Evolutionary conservation across 2,888 invertebrate species (phyloP).

Genomic region (Phyto melanocephala): DNA sequence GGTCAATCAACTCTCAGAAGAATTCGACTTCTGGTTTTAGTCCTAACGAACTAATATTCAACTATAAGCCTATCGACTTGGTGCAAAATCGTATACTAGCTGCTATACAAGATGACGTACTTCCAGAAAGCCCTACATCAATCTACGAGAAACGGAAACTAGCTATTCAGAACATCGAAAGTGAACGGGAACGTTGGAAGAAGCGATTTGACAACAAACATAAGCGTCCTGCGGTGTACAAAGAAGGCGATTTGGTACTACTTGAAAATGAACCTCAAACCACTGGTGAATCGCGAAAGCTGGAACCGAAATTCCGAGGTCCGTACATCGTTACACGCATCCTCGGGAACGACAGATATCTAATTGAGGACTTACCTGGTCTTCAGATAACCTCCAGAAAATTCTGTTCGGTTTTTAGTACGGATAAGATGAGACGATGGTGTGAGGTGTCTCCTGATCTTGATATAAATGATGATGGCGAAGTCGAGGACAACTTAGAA

Average conservation of each 20-base stretch:
- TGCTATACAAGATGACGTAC: slow-evolving; percentile 40
- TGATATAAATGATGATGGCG: slow-evolving; percentile 10
- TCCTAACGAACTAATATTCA: slow-evolving; percentile 42
- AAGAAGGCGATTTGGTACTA: slow-evolving; percentile 35
- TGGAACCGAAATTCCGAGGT: slow-evolving; percentile 57
- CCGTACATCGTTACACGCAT: slow-evolving; percentile 52
- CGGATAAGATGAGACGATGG: slow-evolving; percentile 61
- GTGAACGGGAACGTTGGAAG: slow-evolving; percentile 52
- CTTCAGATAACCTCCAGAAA: slow-evolving; percentile 42
- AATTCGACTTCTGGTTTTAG: slow-evolving; percentile 2
- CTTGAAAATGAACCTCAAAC: slow-evolving; percentile 48
- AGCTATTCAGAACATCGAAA: slow-evolving; percentile 14
- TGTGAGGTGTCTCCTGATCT: slow-evolving; percentile 23
- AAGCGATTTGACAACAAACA: slow-evolving; percentile 42
- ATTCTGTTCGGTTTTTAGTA: slow-evolving; percentile 43
- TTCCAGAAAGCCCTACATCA: neutral
- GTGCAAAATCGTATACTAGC: slow-evolving; percentile 30
- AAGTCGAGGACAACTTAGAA: slow-evolving; percentile 49
- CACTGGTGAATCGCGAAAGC: slow-evolving; percentile 62
- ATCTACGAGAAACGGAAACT: neutral
- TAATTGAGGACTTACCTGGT: slow-evolving; percentile 61
- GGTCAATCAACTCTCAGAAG: neutral
- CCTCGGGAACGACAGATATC: slow-evolving; percentile 60
- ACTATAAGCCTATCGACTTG: slow-evolving; percentile 39
- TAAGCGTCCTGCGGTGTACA: neutral